Conservation (phyloP, 2,888 invertebrate genomes). For the Blastobasis adustella region DNA sequence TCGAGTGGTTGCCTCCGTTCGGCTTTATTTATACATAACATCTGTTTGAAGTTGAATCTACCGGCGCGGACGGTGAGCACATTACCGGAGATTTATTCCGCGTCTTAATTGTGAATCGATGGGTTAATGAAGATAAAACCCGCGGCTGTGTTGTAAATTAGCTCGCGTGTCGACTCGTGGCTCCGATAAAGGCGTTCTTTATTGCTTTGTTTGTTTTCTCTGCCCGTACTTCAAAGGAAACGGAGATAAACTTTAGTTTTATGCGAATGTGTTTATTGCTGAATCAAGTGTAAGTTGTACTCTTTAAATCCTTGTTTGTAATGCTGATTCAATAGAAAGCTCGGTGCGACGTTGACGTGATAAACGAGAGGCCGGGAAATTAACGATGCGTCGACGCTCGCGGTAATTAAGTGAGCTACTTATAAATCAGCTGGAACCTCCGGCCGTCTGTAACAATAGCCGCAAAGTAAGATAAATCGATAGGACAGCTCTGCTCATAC, state of each 20-base stretch:
- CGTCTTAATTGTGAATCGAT: conserved; percentile 76
- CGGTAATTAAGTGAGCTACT: conserved; percentile 63
- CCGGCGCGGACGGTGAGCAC: conserved; percentile 70
- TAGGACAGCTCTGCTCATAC: conserved; percentile 59
- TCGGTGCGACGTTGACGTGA: conserved; percentile 36
- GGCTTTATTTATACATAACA: conserved; percentile 74
- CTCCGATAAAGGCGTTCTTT: conserved; percentile 72
- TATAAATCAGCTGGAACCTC: conserved; percentile 65
- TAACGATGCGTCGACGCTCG: conserved; percentile 53
- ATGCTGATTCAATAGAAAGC: conserved; percentile 39
- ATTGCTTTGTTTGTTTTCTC: conserved; percentile 74
- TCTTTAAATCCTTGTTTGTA: conserved; percentile 22
- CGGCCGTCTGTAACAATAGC: conserved; percentile 58
- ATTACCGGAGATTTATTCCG: conserved; percentile 73
- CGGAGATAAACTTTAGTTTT: conserved; percentile 68
- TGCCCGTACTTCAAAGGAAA: conserved; percentile 69
- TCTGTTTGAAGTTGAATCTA: conserved; percentile 74
- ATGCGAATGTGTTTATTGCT: conserved; percentile 63
- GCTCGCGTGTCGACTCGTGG: conserved; percentile 74
- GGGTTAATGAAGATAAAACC: conserved; percentile 76
- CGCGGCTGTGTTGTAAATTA: conserved; percentile 74
- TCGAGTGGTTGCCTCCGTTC: conserved; percentile 74
- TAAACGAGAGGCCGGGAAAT: conserved; percentile 49
- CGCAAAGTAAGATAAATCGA: conserved; percentile 71
- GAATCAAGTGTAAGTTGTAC: conserved; percentile 25